These are phyloP conservation scores for Chirona hameri DNA, from an alignment of 2,888 invertebrate species.

Conservation along the genomic window DNA sequence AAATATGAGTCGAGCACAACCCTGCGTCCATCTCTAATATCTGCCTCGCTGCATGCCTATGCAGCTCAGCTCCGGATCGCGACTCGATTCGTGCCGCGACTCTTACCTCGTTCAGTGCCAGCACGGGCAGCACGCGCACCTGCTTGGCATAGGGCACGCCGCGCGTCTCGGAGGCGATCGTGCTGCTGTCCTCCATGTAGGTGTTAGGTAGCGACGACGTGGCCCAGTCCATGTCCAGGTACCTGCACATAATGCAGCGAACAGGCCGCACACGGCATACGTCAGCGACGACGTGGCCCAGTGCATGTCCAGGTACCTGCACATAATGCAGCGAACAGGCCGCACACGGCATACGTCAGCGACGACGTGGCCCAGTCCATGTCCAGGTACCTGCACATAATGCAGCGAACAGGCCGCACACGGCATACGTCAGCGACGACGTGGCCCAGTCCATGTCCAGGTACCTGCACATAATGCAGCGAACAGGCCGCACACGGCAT, in stretches of 20 bases:
- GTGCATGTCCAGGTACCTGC: slow-evolving; percentile 43
- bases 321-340: slow-evolving; percentile 23
- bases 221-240: slow-evolving; percentile 42
- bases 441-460: slow-evolving; percentile 41
- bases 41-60: no score
- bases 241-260: slow-evolving; percentile 40
- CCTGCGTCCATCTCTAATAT: not conserved
- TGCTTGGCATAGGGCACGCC: not conserved
- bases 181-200: not conserved
- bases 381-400: slow-evolving; percentile 43
- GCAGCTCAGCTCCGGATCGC: no score
- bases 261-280: not conserved
- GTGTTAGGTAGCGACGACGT: not conserved
- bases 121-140: slow-evolving; percentile 65
- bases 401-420: not conserved
- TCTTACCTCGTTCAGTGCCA: slow-evolving; percentile 90
- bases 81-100: no score
- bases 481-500: not conserved
- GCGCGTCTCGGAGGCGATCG: not conserved
- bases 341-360: no score
- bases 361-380: slow-evolving; percentile 33
- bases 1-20: no score
- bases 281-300: not conserved
- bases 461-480: slow-evolving; percentile 41
- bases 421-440: no score